These are phyloP conservation scores for Pardalotus punctatus DNA, from an alignment of 2,113 vertebrate species.

Conservation along the genomic window DNA sequence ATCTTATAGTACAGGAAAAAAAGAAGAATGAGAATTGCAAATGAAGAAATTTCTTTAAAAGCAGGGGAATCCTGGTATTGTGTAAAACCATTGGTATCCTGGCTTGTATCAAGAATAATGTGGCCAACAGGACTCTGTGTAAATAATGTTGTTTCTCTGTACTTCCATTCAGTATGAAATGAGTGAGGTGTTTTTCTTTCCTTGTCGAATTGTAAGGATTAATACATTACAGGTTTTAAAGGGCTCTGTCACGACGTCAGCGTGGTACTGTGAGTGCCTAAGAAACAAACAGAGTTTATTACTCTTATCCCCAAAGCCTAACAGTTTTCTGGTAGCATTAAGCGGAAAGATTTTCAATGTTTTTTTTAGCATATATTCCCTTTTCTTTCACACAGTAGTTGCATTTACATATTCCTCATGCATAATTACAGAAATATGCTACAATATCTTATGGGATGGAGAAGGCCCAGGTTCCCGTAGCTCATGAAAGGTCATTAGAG, in stretches of 20 bases:
- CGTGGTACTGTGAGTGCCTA: neutral
- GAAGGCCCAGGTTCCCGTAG: neutral
- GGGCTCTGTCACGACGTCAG: neutral
- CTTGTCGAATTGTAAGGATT: fast-evolving
- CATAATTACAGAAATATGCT: neutral
- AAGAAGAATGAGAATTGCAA: neutral
- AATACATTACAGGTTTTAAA: neutral
- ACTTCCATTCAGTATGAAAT: neutral
- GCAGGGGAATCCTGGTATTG: too few species aligned
- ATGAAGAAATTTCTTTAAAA: neutral
- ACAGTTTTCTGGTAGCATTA: neutral
- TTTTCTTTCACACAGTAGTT: neutral
- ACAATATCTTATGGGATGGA: neutral
- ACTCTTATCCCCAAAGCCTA: neutral
- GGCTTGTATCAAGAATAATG: neutral
- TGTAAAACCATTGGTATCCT: neutral
- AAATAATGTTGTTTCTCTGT: neutral
- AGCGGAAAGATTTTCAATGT: neutral
- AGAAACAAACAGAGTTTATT: neutral
- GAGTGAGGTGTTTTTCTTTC: neutral
- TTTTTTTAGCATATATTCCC: neutral
- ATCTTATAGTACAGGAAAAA: neutral
- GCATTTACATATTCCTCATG: neutral
- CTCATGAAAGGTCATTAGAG: neutral
- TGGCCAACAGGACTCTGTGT: neutral